These are phyloP conservation scores for Gallirallus australis DNA, from an alignment of 2,797 vertebrate genomes.

Conservation along the genomic window DNA sequence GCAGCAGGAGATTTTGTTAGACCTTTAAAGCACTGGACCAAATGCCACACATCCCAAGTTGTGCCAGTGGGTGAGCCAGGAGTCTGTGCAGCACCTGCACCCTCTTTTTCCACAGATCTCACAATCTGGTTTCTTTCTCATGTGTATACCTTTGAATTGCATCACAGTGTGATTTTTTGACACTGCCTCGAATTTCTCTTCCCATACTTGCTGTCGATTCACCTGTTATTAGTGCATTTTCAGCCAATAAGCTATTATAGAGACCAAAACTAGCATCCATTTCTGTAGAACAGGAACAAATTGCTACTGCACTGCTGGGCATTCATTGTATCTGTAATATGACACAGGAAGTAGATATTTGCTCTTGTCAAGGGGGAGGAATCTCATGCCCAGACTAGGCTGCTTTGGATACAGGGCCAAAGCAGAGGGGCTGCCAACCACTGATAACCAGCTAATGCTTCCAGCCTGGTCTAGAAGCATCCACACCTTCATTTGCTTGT, in stretches of 20 bases:
- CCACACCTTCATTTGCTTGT: background rate
- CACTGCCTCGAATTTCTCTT: background rate
- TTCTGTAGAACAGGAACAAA: background rate
- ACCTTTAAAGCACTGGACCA: background rate
- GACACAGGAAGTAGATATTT: background rate
- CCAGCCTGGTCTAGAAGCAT: background rate
- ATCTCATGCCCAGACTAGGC: background rate
- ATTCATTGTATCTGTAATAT: background rate
- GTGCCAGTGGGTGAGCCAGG: background rate
- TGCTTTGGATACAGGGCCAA: background rate
- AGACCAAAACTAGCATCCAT: background rate
- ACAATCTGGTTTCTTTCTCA: background rate
- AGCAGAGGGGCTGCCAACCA: background rate
- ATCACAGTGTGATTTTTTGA: background rate
- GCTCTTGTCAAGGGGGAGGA: background rate
- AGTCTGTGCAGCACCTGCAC: background rate
- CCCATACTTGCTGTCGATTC: background rate
- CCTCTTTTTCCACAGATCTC: background rate
- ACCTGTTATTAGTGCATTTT: background rate
- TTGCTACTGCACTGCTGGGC: background rate
- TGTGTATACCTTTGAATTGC: background rate
- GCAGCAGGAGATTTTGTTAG: conserved; percentile 32
- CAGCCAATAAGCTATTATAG: background rate
- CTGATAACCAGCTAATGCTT: background rate
- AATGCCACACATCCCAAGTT: background rate